Percentiles rank a stretch among this genome's conserved stretches.
These are phyloP conservation scores for Heterotilapia buettikoferi DNA, from an alignment of 2,113 vertebrate species.

Conservation along the genomic window DNA sequence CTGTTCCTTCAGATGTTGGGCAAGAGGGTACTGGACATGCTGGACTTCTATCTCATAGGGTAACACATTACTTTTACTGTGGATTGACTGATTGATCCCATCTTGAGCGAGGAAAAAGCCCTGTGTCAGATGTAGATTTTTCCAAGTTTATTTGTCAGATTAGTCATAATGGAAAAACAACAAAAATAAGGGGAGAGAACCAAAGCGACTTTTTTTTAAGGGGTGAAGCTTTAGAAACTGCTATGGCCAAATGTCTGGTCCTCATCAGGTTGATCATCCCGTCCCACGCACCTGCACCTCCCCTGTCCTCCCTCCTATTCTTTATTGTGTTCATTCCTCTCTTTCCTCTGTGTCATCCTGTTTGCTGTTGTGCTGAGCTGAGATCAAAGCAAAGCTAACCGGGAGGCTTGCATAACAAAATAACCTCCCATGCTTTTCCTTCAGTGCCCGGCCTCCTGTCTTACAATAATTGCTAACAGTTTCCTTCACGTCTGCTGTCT, in stretches of 20 bases:
- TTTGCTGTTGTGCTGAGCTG: conserved; percentile 4
- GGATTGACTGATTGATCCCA: not conserved
- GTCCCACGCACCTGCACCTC: not conserved
- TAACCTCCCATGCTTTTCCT: not conserved
- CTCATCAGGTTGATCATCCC: not conserved
- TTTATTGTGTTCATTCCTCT: not conserved
- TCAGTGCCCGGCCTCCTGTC: not conserved
- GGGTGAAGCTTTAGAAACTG: not conserved
- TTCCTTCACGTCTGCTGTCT: not conserved
- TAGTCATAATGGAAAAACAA: not conserved
- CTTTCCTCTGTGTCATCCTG: not conserved
- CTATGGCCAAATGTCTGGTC: conserved; percentile 22
- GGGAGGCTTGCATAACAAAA: conserved; percentile 14
- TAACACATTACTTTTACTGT: not conserved
- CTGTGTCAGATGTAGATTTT: not conserved
- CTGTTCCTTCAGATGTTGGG: not conserved
- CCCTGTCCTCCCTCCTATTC: not conserved
- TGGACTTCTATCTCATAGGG: not conserved
- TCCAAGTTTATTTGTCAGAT: not conserved
- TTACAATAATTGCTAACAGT: conserved; percentile 45
- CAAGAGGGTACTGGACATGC: not conserved
- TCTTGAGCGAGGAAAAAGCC: not conserved
- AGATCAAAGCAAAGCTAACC: conserved; percentile 23
- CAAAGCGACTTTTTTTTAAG: not conserved
- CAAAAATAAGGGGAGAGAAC: not conserved